Conservation (phyloP, 2,113 vertebrate genomes). For the Natator depressus region DNA sequence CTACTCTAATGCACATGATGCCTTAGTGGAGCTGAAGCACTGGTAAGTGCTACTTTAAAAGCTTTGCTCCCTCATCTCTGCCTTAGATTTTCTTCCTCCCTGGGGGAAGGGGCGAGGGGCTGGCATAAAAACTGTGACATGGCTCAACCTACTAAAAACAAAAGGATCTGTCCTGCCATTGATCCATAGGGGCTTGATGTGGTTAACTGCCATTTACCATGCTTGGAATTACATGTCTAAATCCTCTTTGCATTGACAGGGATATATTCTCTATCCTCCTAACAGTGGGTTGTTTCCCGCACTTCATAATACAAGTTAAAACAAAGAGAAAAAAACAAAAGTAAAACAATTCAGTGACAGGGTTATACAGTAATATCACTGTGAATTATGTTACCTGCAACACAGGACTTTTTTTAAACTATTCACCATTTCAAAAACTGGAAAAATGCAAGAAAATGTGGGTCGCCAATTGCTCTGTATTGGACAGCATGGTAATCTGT, state of each 20-base stretch:
- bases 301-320: background rate
- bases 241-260: conserved; percentile 5
- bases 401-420: background rate
- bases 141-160: conserved; percentile 5
- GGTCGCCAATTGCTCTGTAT: background rate
- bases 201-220: conserved; percentile 48
- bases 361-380: background rate
- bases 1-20: background rate
- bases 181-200: conserved; percentile 32
- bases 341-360: background rate
- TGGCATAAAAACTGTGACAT: background rate
- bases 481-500: background rate
- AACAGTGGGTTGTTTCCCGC: background rate
- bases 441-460: background rate
- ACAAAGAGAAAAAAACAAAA: background rate
- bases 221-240: conserved; percentile 21
- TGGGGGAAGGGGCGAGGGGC: background rate
- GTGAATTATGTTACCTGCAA: background rate
- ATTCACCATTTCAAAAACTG: background rate
- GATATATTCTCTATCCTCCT: background rate
- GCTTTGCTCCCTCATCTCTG: background rate
- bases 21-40: background rate
- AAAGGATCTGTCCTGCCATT: conserved; percentile 22
- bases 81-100: conserved; percentile 2
- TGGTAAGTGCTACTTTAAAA: conserved; percentile 38